These are phyloP conservation scores for Urocyon cinereoargenteus DNA, from an alignment of 2,797 vertebrate genomes.

Conservation along the genomic window DNA sequence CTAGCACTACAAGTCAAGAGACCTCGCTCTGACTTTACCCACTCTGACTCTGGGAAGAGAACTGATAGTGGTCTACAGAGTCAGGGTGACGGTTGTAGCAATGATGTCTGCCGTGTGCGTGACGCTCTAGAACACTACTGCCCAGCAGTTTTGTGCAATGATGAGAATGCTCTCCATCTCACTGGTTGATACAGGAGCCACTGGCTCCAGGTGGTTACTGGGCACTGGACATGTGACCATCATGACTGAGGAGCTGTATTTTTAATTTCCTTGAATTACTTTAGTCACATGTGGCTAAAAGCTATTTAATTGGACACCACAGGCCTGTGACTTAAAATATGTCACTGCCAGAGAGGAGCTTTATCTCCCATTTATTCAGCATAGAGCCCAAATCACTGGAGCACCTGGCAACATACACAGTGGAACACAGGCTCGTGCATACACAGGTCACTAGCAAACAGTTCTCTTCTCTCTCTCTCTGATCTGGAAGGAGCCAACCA, in stretches of 20 bases:
- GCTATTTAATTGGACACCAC: background rate
- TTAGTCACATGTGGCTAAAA: background rate
- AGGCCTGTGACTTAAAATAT: background rate
- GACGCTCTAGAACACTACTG: fast-evolving
- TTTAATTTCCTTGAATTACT: background rate
- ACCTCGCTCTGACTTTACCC: background rate
- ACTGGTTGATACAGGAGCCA: fast-evolving
- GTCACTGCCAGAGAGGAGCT: background rate
- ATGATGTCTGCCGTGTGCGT: fast-evolving
- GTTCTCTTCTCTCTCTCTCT: background rate
- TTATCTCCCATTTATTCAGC: background rate
- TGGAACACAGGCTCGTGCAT: fast-evolving
- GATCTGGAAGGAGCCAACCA: too few species aligned
- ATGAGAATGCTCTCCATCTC: fast-evolving
- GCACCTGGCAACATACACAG: background rate
- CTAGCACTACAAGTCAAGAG: background rate
- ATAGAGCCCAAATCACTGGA: fast-evolving
- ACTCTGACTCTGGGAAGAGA: background rate
- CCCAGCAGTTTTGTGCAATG: fast-evolving
- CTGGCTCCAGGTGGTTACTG: too few species aligned
- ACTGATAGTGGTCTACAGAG: background rate
- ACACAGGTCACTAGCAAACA: background rate
- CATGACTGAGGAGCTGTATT: background rate
- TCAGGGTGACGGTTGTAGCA: fast-evolving
- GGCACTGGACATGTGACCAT: background rate